Evolutionary conservation across 2,113 vertebrate species (phyloP).

Genomic region (Coregonus clupeaformis): DNA sequence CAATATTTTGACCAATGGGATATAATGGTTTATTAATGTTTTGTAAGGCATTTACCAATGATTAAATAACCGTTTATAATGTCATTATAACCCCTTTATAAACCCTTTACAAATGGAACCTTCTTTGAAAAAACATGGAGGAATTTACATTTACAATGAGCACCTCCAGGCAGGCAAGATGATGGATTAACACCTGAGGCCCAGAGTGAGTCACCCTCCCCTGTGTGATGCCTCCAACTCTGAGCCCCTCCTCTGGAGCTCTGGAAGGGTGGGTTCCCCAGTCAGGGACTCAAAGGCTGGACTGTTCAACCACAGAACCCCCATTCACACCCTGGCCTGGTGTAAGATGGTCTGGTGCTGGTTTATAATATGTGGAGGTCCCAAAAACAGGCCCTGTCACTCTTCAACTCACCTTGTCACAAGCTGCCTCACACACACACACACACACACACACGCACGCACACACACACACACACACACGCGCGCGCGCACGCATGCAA

Average conservation of each 20-base stretch:
- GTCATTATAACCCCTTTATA: too few species aligned
- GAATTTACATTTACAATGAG: too few species aligned
- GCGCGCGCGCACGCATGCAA: too few species aligned
- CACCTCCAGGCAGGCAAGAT: too few species aligned
- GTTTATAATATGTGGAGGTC: slow-evolving; percentile 53
- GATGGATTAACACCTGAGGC: slow-evolving; percentile 30
- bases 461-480: slow-evolving; percentile 37
- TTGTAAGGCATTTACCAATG: too few species aligned
- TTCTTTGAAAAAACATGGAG: too few species aligned
- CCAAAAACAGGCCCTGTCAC: slow-evolving; percentile 37
- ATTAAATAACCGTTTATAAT: too few species aligned
- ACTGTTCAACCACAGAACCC: slow-evolving; percentile 59
- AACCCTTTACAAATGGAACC: too few species aligned
- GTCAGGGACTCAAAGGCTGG: slow-evolving; percentile 52
- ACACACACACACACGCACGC: not conserved
- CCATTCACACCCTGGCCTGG: slow-evolving; percentile 49
- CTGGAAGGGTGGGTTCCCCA: slow-evolving; percentile 28
- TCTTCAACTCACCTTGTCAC: slow-evolving; percentile 27
- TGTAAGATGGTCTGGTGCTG: slow-evolving; percentile 52
- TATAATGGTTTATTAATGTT: too few species aligned
- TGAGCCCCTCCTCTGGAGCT: slow-evolving; percentile 29
- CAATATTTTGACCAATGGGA: too few species aligned
- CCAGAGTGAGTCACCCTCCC: slow-evolving; percentile 26
- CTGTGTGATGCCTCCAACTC: slow-evolving; percentile 45
- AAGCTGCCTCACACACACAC: not conserved